phyloP scores from a whole-genome alignment of 2,888 invertebrate species.

The Agrilus biguttatus region DNA sequence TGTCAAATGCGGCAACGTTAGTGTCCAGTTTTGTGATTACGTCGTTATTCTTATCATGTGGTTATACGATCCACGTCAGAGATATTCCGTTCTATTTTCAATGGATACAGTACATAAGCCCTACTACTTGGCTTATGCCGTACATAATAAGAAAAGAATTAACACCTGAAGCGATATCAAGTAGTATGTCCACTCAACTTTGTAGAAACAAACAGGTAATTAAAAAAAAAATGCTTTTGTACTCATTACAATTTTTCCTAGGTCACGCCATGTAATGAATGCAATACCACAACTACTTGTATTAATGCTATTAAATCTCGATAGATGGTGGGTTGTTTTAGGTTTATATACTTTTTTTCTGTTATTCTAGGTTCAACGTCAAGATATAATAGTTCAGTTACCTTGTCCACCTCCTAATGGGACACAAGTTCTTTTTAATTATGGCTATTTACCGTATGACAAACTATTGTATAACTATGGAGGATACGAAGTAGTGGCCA shows the following conservation, averaged over 20 bases:
- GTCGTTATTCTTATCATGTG: slow-evolving; percentile 47
- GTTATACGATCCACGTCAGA: slow-evolving; percentile 51
- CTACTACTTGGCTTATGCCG: slow-evolving; percentile 58
- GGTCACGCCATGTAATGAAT: background rate
- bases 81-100: slow-evolving; percentile 50
- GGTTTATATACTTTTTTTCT: background rate
- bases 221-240: slow-evolving; percentile 1
- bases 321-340: background rate
- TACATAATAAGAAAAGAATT: slow-evolving; percentile 52
- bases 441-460: slow-evolving; percentile 33
- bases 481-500: slow-evolving; percentile 39
- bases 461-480: slow-evolving; percentile 38
- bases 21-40: slow-evolving; percentile 45
- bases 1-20: slow-evolving; percentile 47
- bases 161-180: slow-evolving; percentile 45
- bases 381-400: slow-evolving; percentile 75
- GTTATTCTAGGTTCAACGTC: slow-evolving; percentile 54
- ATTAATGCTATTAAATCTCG: background rate
- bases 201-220: slow-evolving; percentile 61
- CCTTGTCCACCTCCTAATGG: slow-evolving; percentile 72
- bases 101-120: slow-evolving; percentile 57
- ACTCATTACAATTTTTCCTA: background rate
- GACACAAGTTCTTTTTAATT: slow-evolving; percentile 47
- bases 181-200: slow-evolving; percentile 36
- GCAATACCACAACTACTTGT: background rate